phyloP scores from a whole-genome alignment of 2,113 vertebrate species.

The Equus przewalskii region DNA sequence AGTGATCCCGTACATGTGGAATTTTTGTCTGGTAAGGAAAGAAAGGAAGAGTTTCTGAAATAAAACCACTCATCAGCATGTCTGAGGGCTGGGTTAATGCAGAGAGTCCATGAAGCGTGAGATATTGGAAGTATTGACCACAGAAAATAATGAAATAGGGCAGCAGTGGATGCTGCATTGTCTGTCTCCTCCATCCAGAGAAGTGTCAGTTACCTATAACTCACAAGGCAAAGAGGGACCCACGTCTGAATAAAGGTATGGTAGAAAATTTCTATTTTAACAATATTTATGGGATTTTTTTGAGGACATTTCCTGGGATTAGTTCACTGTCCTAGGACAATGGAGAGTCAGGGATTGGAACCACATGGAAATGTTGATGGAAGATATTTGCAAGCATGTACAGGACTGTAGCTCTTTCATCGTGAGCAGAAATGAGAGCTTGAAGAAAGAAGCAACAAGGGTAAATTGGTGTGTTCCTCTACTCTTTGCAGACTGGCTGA shows the following conservation, averaged over 20 bases:
- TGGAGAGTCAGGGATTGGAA: not conserved
- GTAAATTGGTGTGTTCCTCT: not conserved
- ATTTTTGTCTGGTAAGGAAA: conserved; percentile 66
- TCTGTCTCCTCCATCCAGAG: not conserved
- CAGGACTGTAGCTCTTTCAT: not conserved
- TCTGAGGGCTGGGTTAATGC: not conserved
- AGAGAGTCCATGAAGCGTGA: not conserved
- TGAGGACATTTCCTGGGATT: not conserved
- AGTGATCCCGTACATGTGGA: conserved; percentile 46
- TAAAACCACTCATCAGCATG: not conserved
- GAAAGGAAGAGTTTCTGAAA: not conserved
- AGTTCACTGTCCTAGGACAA: not conserved
- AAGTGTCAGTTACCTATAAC: not conserved
- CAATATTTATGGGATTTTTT: not conserved
- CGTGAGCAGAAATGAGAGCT: not conserved
- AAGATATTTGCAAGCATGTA: not conserved
- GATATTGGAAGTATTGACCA: not conserved
- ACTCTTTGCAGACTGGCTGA: not conserved
- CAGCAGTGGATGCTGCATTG: too few species aligned
- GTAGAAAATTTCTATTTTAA: not conserved
- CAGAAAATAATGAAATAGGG: not conserved
- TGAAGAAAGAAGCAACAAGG: not conserved
- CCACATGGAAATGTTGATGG: too few species aligned
- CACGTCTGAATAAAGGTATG: not conserved
- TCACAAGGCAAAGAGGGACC: not conserved